A percentile compares a stretch with the other conserved stretches of the same genome.
phyloP scores from a whole-genome alignment of 1,140 invertebrate genomes.

The Aphis gossypii region DNA sequence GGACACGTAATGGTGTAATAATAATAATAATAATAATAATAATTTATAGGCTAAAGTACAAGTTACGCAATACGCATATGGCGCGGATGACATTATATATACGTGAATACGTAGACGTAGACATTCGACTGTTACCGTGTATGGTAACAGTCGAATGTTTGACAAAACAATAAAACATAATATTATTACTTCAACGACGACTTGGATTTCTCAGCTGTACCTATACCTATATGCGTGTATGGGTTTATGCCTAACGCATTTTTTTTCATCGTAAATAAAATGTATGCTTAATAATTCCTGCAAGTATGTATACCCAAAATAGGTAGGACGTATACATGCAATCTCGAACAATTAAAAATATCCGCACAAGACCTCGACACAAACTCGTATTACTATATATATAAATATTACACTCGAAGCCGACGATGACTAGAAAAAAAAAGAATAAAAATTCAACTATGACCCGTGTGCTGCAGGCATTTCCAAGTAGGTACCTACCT shows the following conservation, averaged over 20 bases:
- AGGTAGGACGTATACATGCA: not conserved
- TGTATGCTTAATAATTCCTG: not conserved
- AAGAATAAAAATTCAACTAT: not conserved
- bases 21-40: not conserved
- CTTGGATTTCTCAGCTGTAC: not conserved
- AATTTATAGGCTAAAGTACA: not conserved
- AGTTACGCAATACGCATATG: not conserved
- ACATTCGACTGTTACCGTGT: not conserved
- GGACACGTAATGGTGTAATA: not conserved
- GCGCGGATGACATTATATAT: not conserved
- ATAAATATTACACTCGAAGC: not conserved
- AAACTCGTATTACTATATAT: not conserved
- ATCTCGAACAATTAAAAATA: conserved; percentile 7
- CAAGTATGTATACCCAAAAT: not conserved
- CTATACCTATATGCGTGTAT: not conserved
- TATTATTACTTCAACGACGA: not conserved
- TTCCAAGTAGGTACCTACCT: not conserved
- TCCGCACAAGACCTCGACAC: not conserved
- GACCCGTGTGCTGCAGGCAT: not conserved
- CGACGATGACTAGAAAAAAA: not conserved
- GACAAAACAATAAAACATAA: conserved; percentile 7
- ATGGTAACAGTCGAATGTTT: not conserved
- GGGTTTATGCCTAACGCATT: not conserved
- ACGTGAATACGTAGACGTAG: not conserved
- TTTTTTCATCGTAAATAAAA: not conserved